Evolutionary conservation across 2,113 vertebrate genomes (phyloP).

Genomic region (Tragelaphus buxtoni): DNA sequence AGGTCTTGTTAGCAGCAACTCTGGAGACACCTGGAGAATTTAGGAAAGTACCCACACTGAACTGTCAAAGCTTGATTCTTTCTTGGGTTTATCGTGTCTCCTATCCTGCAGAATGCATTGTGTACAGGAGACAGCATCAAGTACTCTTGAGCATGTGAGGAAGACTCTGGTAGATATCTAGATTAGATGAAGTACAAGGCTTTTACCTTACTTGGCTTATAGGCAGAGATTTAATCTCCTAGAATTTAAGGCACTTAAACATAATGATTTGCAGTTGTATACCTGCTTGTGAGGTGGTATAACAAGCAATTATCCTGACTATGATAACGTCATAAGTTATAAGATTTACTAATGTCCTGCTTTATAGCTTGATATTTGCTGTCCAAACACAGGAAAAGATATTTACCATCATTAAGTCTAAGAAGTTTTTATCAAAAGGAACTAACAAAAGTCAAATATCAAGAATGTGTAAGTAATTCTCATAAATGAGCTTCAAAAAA

Average conservation of each 20-base stretch:
- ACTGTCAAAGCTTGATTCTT: neutral
- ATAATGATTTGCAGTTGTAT: neutral
- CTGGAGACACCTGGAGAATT: neutral
- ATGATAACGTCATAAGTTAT: neutral
- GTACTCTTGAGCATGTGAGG: neutral
- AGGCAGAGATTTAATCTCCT: neutral
- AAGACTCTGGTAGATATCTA: neutral
- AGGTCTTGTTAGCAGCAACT: neutral
- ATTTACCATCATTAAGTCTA: neutral
- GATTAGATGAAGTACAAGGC: fast-evolving
- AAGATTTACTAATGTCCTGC: neutral
- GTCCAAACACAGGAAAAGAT: neutral
- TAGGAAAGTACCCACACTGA: neutral
- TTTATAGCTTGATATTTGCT: neutral
- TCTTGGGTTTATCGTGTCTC: neutral
- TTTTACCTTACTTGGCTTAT: neutral
- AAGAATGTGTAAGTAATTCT: neutral
- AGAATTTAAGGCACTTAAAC: neutral
- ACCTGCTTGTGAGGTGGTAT: neutral
- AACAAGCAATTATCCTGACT: neutral
- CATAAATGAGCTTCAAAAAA: neutral
- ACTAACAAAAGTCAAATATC: neutral
- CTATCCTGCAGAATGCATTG: neutral
- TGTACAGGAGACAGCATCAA: neutral
- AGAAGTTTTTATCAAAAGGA: neutral